Conservation (phyloP, 2,113 vertebrate genomes). For the Geothlypis trichas region DNA sequence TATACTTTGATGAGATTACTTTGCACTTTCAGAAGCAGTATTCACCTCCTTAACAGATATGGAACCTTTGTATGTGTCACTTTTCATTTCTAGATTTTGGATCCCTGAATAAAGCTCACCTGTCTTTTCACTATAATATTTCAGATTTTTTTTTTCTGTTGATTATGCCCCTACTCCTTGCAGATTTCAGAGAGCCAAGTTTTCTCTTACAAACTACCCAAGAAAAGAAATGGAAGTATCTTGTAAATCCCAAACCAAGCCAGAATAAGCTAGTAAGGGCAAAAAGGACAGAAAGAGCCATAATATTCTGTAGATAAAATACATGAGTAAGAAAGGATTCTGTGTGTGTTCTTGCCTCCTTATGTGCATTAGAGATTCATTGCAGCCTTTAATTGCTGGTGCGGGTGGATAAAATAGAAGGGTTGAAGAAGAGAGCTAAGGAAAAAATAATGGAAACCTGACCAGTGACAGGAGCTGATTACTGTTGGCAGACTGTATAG, state of each 20-base stretch:
- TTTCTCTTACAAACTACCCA: not conserved
- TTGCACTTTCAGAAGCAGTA: not conserved
- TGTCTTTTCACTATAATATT: not conserved
- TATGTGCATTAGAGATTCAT: not conserved
- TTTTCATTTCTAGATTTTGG: not conserved
- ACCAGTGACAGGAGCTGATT: conserved; percentile 3
- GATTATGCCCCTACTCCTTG: not conserved
- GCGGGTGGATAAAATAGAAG: not conserved
- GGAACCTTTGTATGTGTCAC: not conserved
- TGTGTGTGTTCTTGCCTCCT: not conserved
- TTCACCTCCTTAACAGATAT: not conserved
- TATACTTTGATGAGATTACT: not conserved
- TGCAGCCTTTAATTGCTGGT: conserved; percentile 35
- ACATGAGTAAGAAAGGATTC: not conserved
- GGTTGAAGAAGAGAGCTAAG: not conserved
- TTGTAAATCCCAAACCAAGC: not conserved
- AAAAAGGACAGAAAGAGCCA: not conserved
- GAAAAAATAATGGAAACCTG: conserved; percentile 31
- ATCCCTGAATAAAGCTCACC: not conserved
- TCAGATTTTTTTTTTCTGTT: not conserved
- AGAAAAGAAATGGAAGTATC: not conserved
- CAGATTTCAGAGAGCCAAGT: not conserved
- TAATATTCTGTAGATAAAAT: not conserved
- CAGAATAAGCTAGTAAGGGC: not conserved
- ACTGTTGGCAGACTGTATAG: not conserved